Base-by-base conservation (phyloP, 2,888 invertebrate genomes). In the Drosophila anceps region DNA sequence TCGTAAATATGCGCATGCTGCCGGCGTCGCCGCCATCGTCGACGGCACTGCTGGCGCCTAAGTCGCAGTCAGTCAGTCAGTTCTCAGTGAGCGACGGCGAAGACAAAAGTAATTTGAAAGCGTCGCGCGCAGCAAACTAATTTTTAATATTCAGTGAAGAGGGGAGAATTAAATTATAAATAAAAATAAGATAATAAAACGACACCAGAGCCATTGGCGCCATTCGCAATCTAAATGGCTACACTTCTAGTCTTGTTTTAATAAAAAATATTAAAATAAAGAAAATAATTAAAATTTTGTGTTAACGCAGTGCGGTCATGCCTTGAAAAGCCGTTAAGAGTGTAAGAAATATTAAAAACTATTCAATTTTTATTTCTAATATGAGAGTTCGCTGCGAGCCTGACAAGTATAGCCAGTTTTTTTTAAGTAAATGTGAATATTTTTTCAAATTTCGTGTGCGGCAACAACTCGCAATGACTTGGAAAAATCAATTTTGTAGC, bases 401-500 rank as follows among this genome's bases (percentile, higher is more conserved):
- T 13, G 50, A 64, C 69, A 51, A 73, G 61, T 78, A 65, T 73
- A 43, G 63, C 61, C 44, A 73, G 69, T 73, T 68, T 59, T 50
- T 54, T 53, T 33, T 65, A 66, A 72, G 27, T 27, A 50, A 54
- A 59, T 57, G 53, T 62, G 66, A 74, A 55, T 67, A 61, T 60
- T 68, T 71, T 63, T 68, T 24, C 37, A 37, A 48, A 37, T 67
- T 61, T 53, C 57, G 62, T 53, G 66, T 72, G 58, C 69, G 66
- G 69, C 73, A 72, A 64, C 65, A 51, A 66, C 62, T 74, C 60
- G 62, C 61, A 79, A 43, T 63, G 74, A 68, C 82, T 84, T 82
- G 84, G 88, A 89, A 89, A 89, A 89, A 89, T 89, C 88, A 89
- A 89, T 89, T 89, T 85, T 81, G 88, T 60, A 80, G 79, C 69